Evolutionary conservation across 1,140 invertebrate genomes (phyloP), one percentile per base, ranked within the genome.

Genomic region (Ceratina japonica): DNA sequence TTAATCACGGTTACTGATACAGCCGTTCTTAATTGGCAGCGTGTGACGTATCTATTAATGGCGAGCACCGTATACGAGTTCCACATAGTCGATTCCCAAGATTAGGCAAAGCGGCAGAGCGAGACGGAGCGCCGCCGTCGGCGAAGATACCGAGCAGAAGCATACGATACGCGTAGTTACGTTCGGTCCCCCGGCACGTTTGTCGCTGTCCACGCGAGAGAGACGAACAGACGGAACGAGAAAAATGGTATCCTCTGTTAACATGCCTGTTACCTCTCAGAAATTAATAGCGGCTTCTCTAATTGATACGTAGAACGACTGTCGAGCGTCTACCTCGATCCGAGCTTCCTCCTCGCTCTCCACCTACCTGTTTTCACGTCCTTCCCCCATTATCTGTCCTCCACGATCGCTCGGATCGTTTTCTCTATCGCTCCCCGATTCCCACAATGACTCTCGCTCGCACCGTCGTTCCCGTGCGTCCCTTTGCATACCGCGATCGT

Each of bases 221-320:
- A 76, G 68, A 86, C 65, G 62, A 81, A 71, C 64, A 75, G 79
- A 80, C 84, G 82, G 72, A 79, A 79, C 65, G 80, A 88, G 81
- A 88, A 89, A 89, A 88, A 88, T 86, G 81, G 61, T 82, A 85
- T 83, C 81, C 76, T 80, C 83, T 85, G 80, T 87, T 88, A 86
- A 89, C 87, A 82, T 86, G 79, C 61, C 84, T 83, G 87, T 87
- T 88, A 75, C 81, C 75, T 81, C 80, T 80, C 73, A 86, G 81
- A 87, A 89, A 89, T 89, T 89, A 89, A 90, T 89, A 88, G 86
- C 86, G 76, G 74, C 80, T 64, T 83, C 85, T 85, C 82, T 88
- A 89, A 89, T 89, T 90, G 89, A 90, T 89, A 89, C 87, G 87
- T 89, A 80, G 83, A 88, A 88, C 85, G 81, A 87, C 71, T 81